phyloP scores from a whole-genome alignment of 2,888 invertebrate genomes.

The Agrotis puta region DNA sequence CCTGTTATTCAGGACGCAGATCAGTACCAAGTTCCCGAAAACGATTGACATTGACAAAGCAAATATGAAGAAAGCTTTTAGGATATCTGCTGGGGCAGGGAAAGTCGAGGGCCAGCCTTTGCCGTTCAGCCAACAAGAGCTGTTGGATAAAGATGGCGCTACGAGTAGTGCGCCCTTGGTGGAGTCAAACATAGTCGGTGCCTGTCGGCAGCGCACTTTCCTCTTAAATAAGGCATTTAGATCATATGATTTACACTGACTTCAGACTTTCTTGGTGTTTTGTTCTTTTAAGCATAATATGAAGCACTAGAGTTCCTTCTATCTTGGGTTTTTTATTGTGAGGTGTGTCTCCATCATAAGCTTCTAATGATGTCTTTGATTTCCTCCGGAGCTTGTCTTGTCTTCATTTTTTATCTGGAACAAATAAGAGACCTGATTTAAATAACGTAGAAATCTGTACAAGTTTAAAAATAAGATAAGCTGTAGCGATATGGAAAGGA shows the following conservation, averaged over 20 bases:
- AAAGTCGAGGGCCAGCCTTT: conserved; percentile 92
- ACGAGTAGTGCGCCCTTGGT: conserved; percentile 93
- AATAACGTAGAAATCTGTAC: neutral
- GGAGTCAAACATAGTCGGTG: conserved; percentile 92
- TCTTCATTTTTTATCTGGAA: conserved; percentile 66
- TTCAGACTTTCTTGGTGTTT: conserved; percentile 71
- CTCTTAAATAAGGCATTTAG: conserved; percentile 89
- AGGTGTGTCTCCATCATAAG: conserved; percentile 57
- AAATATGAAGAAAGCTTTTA: conserved; percentile 95
- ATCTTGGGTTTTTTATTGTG: conserved; percentile 54
- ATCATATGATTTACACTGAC: conserved; percentile 87
- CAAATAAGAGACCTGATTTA: conserved; percentile 48
- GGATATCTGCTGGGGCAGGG: conserved; percentile 93
- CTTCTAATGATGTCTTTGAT: conserved; percentile 16
- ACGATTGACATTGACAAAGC: conserved; percentile 95
- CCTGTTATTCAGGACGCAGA: conserved; percentile 96
- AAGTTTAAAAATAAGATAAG: too few relatives aligned
- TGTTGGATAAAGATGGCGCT: conserved; percentile 95
- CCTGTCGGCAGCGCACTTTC: conserved; percentile 86
- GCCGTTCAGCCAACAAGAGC: conserved; percentile 94
- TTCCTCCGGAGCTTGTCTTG: conserved; percentile 21
- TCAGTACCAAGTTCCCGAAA: conserved; percentile 94
- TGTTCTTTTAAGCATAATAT: conserved; percentile 36
- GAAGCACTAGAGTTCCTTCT: conserved; percentile 61
- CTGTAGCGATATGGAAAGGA: too few relatives aligned